Base-by-base conservation (phyloP, 2,888 invertebrate species). In the Metalampra italica region DNA sequence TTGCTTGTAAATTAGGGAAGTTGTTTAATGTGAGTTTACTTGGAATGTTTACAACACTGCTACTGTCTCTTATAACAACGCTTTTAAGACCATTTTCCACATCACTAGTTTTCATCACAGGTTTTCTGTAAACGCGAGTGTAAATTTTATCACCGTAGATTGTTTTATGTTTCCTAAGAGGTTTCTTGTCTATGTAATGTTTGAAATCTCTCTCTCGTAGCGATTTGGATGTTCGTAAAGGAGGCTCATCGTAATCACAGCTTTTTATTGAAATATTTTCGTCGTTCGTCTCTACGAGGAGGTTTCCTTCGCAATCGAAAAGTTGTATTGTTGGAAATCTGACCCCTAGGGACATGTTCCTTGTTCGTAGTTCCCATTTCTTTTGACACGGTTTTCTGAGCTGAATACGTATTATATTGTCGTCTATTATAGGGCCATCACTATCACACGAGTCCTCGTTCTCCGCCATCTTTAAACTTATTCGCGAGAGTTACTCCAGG, bases 281-380 rank as follows among this genome's bases (percentile, higher is more conserved):
- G 62, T 92, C 91, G 62, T 91, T 91, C 57, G 92, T 91, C 78
- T 92, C 91, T 29, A 92, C 85, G 56, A 92, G 81, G 46, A 92
- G 82, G 74, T 91, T 90, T 57, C 92, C 92, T 60, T 91, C 92
- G 66, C 91, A 89, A 78, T 92, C 91, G 71, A 90, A 92, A 56
- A 93, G 89, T 74, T 92, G 92, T 71, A 93, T 91, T 50, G 90
- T 90, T 32, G 92, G 92, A 59, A 92, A 86, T 62, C 78, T 78
- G 55, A 92, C 83, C 62, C 91, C 90, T 38, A 91, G 92, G 49
- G 92, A 92, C 49, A 90, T 91, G 75, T 92, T 92, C 58, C 92
- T 90, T 37, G 92, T 92, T 41, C 92, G 88, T 56, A 93, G 73
- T 73, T 92, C 91, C 92, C 92, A 93, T 78, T 91, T 91, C 79